Conservation (phyloP, 2,113 vertebrate genomes). For the Limnothrissa miodon region DNA sequence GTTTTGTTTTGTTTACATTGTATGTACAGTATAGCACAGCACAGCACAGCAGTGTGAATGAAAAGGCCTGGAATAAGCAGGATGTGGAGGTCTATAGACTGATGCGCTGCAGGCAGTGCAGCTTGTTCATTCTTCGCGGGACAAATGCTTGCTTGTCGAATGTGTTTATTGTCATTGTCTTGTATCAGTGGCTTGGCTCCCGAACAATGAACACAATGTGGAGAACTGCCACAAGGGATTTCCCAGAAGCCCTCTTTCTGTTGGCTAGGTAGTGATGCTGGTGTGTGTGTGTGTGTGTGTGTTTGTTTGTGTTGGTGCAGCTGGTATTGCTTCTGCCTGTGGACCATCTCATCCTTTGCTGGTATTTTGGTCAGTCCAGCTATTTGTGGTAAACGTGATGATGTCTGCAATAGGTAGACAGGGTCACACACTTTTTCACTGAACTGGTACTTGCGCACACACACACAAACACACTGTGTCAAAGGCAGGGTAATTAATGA, state of each 20-base stretch:
- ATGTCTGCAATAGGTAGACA: background rate
- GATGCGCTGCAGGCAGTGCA: background rate
- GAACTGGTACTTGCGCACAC: background rate
- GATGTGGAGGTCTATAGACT: background rate
- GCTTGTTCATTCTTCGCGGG: background rate
- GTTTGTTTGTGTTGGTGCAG: too few relatives aligned
- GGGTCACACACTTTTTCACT: background rate
- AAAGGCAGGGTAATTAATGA: conserved; percentile 36
- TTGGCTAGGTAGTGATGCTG: background rate
- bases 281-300: too few relatives aligned
- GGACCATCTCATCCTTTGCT: too few relatives aligned
- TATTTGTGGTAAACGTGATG: background rate
- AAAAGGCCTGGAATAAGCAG: background rate
- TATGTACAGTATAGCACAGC: too few relatives aligned
- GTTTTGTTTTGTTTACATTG: too few relatives aligned
- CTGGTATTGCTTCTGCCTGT: too few relatives aligned
- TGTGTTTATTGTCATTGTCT: background rate
- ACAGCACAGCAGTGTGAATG: background rate
- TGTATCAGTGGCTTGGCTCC: background rate
- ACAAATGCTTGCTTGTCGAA: background rate
- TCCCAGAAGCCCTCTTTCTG: background rate
- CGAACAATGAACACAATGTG: background rate
- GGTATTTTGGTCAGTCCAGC: background rate
- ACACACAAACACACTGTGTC: background rate
- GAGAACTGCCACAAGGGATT: background rate